phyloP scores from a whole-genome alignment of 2,797 vertebrate species.

The Enteromius viviparus region DNA sequence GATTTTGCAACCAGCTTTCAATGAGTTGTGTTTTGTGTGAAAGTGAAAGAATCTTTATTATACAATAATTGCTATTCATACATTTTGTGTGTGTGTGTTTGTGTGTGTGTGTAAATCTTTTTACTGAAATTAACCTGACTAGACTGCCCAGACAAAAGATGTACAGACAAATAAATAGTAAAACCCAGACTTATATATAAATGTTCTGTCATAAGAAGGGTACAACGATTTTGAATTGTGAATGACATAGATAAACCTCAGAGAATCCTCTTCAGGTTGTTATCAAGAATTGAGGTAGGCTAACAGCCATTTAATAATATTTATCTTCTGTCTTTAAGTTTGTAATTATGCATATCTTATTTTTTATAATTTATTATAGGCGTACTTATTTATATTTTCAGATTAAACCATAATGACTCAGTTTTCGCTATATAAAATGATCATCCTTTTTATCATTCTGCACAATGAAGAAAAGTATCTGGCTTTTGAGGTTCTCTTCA shows the following conservation, averaged over 20 bases:
- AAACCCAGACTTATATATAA: not conserved
- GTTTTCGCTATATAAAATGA: not conserved
- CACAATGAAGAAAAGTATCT: not conserved
- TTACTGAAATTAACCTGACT: not conserved
- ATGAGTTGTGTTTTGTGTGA: too few relatives aligned
- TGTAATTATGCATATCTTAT: not conserved
- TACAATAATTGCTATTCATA: not conserved
- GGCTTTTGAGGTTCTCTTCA: constrained; percentile 14
- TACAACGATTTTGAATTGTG: too few relatives aligned
- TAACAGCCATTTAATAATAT: not conserved
- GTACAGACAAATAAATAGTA: not conserved
- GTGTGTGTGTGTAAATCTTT: not conserved
- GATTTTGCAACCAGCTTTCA: too few relatives aligned
- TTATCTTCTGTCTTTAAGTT: not conserved
- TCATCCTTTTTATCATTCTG: constrained; percentile 32
- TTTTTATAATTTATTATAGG: too few relatives aligned
- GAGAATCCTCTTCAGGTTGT: not conserved
- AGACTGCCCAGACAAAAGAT: not conserved
- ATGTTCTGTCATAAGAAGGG: not conserved
- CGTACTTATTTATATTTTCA: not conserved
- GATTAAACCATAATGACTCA: constrained; percentile 2
- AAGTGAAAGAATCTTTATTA: not conserved
- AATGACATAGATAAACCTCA: not conserved
- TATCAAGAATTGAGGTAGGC: not conserved
- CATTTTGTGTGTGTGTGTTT: too few relatives aligned